Conservation (phyloP, 2,797 vertebrate genomes). For the Adrianichthys oophorus region DNA sequence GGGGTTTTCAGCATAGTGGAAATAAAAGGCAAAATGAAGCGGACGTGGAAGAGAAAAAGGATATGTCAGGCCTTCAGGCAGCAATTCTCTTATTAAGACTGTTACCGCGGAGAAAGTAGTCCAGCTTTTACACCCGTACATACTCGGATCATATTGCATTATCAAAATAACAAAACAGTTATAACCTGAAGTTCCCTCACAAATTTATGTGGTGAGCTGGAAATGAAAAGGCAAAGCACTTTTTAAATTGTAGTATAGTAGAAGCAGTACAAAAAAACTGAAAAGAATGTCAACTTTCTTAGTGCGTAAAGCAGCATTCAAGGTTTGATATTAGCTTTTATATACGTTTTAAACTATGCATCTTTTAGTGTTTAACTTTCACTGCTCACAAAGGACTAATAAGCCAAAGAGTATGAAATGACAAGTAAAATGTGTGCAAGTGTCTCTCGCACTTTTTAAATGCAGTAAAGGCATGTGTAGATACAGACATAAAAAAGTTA, state of each 20-base stretch:
- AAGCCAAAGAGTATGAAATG: too few species aligned
- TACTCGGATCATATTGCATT: conserved; percentile 33
- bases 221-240: conserved; percentile 29
- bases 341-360: background rate
- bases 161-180: conserved; percentile 36
- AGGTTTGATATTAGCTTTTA: background rate
- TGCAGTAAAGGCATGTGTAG: background rate
- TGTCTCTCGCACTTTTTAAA: background rate
- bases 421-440: too few species aligned
- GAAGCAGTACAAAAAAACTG: conserved; percentile 5
- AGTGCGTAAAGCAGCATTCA: background rate
- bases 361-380: background rate
- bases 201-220: conserved; percentile 20
- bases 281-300: background rate
- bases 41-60: conserved; percentile 21
- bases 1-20: conserved; percentile 36
- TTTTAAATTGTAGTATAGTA: conserved; percentile 33
- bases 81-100: conserved; percentile 44
- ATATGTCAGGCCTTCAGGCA: conserved; percentile 31
- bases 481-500: background rate
- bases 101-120: conserved; percentile 26
- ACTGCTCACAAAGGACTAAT: background rate
- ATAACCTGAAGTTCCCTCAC: conserved; percentile 11
- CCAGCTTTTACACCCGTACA: conserved; percentile 23
- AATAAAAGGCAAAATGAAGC: conserved; percentile 41